A percentile compares a stretch with the other conserved stretches of the same genome.
Evolutionary conservation across 2,888 invertebrate species (phyloP).

Genomic region (Metalampra italica): DNA sequence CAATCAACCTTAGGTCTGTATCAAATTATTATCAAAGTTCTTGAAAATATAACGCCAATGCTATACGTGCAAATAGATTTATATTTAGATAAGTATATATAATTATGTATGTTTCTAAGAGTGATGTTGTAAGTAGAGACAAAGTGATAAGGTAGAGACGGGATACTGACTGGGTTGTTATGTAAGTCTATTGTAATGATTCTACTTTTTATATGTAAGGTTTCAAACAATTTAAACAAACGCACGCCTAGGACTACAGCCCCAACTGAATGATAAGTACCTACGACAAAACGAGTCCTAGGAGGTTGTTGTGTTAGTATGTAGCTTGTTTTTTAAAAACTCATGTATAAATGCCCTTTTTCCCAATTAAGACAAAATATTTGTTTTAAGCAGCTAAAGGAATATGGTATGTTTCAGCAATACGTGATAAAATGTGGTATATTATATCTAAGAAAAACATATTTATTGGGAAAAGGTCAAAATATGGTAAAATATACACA

Average conservation of each 20-base stretch:
- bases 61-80: conserved; percentile 2
- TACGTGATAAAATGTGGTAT: too few species aligned
- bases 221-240: background rate
- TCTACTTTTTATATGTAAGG: conserved; percentile 4
- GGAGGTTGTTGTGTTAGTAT: background rate
- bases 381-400: too few species aligned
- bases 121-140: background rate
- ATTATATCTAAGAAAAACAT: too few species aligned
- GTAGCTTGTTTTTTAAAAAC: too few species aligned
- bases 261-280: background rate
- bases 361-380: too few species aligned
- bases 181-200: background rate
- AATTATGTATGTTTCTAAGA: background rate
- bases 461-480: too few species aligned
- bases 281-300: background rate
- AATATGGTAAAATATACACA: too few species aligned
- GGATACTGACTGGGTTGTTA: background rate
- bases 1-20: too few species aligned
- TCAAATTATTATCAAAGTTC: too few species aligned
- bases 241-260: conserved; percentile 1
- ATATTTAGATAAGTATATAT: background rate
- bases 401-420: too few species aligned
- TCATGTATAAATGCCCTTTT: too few species aligned
- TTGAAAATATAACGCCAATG: conserved; percentile 3
- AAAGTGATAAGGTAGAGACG: conserved; percentile 2